phyloP scores from a whole-genome alignment of 2,888 invertebrate species.

The Barypeithes pellucidus region DNA sequence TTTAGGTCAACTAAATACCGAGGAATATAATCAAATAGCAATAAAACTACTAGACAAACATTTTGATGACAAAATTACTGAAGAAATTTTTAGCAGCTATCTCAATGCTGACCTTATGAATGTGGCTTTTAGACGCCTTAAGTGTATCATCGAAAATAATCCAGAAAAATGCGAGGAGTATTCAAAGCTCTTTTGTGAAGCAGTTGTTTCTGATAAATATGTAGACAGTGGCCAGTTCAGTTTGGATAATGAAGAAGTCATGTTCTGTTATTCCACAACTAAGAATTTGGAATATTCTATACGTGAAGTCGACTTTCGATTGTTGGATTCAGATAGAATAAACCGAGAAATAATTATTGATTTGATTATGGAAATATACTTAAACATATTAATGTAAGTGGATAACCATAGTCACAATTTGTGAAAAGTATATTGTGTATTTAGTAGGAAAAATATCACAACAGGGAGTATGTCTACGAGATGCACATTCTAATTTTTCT shows the following conservation, averaged over 20 bases:
- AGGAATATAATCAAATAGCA: background rate
- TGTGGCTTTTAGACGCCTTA: background rate
- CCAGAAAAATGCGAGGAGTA: background rate
- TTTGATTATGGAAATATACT: background rate
- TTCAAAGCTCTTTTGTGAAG: background rate
- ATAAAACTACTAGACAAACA: slow-evolving; percentile 9
- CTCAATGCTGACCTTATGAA: background rate
- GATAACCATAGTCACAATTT: no score
- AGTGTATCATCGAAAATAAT: background rate
- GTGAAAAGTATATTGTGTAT: no score
- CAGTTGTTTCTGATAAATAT: background rate
- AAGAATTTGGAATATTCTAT: background rate
- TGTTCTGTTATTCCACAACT: background rate
- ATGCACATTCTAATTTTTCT: no score
- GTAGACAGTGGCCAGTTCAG: background rate
- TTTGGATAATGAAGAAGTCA: slow-evolving; percentile 4
- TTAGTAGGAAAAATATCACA: no score
- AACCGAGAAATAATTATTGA: background rate
- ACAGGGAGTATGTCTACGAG: no score
- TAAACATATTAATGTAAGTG: background rate
- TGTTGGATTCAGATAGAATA: no score
- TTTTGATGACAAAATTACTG: background rate
- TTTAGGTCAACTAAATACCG: background rate
- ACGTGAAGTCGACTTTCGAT: no score
- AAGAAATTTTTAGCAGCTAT: background rate